These are phyloP conservation scores for Meles meles DNA, from an alignment of 2,113 vertebrate genomes.

Conservation along the genomic window DNA sequence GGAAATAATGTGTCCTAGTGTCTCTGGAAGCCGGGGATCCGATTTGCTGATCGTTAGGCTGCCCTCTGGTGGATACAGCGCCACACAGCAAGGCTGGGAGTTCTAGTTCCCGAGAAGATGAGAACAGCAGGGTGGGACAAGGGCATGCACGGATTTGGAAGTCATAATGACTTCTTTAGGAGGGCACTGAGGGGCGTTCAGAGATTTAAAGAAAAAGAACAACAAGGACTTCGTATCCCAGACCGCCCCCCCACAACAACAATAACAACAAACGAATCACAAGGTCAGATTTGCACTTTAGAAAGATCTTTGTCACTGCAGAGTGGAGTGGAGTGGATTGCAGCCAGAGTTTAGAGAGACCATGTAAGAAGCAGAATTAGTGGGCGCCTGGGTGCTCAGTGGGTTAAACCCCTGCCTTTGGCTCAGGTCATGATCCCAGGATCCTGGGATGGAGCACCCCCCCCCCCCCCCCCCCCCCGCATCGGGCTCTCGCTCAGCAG, in stretches of 20 bases:
- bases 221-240: neutral
- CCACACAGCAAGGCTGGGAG: neutral
- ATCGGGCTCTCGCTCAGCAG: no score
- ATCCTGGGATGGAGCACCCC: no score
- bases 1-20: neutral
- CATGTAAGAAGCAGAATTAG: neutral
- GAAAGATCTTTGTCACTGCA: neutral
- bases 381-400: neutral
- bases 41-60: neutral
- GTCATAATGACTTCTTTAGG: neutral
- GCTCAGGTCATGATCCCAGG: no score
- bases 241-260: neutral
- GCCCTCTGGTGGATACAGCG: neutral
- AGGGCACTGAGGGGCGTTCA: neutral
- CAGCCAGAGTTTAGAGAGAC: neutral
- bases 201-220: neutral
- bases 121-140: neutral
- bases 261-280: neutral
- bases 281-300: neutral
- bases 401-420: no score
- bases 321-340: neutral
- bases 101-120: neutral
- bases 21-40: neutral
- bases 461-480: no score
- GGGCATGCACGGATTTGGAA: neutral